Evolutionary conservation across 2,113 vertebrate genomes (phyloP).

Genomic region (Mesoclemmys tuberculata): DNA sequence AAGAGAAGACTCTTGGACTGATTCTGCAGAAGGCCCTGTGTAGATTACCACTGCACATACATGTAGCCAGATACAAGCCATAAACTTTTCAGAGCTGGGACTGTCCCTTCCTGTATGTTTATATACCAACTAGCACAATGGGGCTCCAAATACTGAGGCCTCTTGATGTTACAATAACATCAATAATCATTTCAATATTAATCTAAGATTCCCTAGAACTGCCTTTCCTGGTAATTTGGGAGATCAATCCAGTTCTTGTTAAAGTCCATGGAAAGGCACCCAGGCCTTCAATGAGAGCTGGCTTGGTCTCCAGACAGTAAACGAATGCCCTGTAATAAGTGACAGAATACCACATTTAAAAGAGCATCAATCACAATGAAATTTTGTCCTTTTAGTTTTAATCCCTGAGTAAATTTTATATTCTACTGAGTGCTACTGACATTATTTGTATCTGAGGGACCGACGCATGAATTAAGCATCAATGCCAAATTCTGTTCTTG

Average conservation of each 20-base stretch:
- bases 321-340: neutral
- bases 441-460: neutral
- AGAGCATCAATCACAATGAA: neutral
- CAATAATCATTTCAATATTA: fast-evolving
- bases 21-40: too few species aligned
- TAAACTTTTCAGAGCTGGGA: neutral
- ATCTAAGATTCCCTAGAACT: fast-evolving
- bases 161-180: fast-evolving
- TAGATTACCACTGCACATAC: neutral
- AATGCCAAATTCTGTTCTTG: fast-evolving
- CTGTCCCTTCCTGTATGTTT: neutral
- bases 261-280: fast-evolving
- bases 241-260: neutral
- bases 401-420: neutral
- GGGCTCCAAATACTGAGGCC: neutral
- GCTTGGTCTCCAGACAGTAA: neutral
- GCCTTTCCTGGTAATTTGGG: fast-evolving
- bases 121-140: neutral
- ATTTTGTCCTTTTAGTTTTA: fast-evolving
- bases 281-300: neutral
- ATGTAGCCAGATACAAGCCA: fast-evolving
- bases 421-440: neutral
- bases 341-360: neutral
- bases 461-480: neutral
- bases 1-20: neutral